A percentile compares a stretch with the other conserved stretches of the same genome.
phyloP scores from a whole-genome alignment of 2,888 invertebrate genomes.

The Acanthosepion lycidas region DNA sequence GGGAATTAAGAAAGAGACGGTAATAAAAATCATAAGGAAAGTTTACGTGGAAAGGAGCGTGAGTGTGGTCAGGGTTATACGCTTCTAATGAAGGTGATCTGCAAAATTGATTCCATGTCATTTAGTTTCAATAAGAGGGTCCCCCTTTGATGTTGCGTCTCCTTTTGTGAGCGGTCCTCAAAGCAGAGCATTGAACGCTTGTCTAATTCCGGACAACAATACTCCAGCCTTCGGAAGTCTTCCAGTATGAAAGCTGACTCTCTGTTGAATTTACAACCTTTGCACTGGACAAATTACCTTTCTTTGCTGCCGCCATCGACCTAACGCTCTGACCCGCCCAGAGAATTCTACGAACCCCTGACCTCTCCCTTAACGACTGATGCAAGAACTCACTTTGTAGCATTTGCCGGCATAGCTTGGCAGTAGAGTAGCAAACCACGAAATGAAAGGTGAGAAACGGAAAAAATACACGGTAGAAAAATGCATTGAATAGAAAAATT shows the following conservation, averaged over 20 bases:
- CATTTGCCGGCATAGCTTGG: no score
- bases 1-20: no score
- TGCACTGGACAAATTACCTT: constrained; percentile 4
- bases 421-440: no score
- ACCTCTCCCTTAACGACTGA: not conserved
- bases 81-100: constrained; percentile 1
- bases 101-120: not conserved
- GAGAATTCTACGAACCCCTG: not conserved
- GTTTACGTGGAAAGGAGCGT: no score
- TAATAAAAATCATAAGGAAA: no score
- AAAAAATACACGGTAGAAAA: no score
- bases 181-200: not conserved
- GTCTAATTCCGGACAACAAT: not conserved
- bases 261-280: not conserved
- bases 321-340: not conserved
- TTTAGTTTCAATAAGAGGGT: not conserved
- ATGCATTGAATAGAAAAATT: no score
- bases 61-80: not conserved
- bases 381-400: not conserved
- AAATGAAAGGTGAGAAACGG: no score
- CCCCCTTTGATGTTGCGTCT: not conserved
- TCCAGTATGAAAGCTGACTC: not conserved
- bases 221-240: not conserved
- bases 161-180: not conserved
- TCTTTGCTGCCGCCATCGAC: not conserved